Evolutionary conservation across 2,797 vertebrate species (phyloP).

Genomic region (Dipus sagitta): DNA sequence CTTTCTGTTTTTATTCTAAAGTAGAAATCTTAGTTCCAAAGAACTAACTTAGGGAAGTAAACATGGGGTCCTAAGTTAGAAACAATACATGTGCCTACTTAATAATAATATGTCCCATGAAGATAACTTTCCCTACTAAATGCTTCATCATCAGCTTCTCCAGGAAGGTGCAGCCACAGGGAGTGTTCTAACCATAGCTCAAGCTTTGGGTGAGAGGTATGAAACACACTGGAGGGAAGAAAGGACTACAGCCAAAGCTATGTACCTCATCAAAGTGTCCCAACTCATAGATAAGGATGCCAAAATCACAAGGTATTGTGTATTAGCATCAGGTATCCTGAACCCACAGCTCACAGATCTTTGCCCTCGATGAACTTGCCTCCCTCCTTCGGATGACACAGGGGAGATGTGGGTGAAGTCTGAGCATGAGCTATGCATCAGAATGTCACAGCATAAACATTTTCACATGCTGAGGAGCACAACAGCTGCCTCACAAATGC

Average conservation of each 20-base stretch:
- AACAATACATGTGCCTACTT: not conserved
- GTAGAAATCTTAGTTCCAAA: not conserved
- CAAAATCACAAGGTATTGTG: not conserved
- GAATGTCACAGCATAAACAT: conserved; percentile 30
- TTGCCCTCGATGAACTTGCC: not conserved
- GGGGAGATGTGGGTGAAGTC: not conserved
- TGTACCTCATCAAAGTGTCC: not conserved
- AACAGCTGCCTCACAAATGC: conserved; percentile 63
- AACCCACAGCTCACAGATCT: not conserved
- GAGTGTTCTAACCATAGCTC: not conserved
- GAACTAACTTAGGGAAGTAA: not conserved
- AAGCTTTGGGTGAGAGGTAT: not conserved
- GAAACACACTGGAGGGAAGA: too few species aligned
- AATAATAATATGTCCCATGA: not conserved
- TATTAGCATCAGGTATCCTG: not conserved
- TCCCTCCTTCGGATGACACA: conserved; percentile 31
- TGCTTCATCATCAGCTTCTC: not conserved
- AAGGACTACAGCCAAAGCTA: too few species aligned
- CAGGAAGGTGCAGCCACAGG: not conserved
- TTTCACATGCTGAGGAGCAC: conserved; percentile 53
- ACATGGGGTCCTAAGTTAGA: not conserved
- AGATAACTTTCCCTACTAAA: not conserved
- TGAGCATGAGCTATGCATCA: not conserved
- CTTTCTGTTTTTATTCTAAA: conserved; percentile 16
- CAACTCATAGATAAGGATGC: not conserved